Percentiles rank a stretch among this genome's conserved stretches.
These are phyloP conservation scores for Rhopalosiphum nymphaeae DNA, from an alignment of 2,888 invertebrate genomes.

Conservation along the genomic window DNA sequence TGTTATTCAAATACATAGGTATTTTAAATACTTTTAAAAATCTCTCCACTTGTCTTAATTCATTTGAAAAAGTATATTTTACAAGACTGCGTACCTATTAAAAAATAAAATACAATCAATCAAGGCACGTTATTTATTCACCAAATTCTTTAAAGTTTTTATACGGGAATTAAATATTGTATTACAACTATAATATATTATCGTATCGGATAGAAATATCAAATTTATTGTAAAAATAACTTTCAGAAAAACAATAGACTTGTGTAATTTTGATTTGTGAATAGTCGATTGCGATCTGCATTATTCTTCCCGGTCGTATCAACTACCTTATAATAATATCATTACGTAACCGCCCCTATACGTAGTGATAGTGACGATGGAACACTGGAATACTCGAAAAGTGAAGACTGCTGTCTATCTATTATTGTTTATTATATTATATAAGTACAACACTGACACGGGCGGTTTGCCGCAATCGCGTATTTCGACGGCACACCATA, in stretches of 20 bases:
- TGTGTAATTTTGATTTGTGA: neutral
- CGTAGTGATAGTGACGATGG: neutral
- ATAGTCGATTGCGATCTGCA: constrained; percentile 13
- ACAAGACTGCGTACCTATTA: neutral
- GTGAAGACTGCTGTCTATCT: constrained; percentile 22
- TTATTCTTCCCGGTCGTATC: neutral
- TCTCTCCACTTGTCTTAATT: neutral
- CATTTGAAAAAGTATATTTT: neutral
- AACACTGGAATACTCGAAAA: constrained; percentile 44
- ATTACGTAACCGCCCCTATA: constrained; percentile 30
- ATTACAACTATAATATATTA: neutral
- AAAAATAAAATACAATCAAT: neutral
- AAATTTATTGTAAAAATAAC: neutral
- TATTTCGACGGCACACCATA: constrained; percentile 1
- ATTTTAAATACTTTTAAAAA: neutral
- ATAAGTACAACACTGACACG: neutral
- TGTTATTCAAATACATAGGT: neutral
- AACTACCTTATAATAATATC: neutral
- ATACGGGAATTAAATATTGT: neutral
- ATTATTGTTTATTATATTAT: neutral
- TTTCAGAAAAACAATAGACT: neutral
- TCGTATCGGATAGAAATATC: neutral
- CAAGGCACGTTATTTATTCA: neutral
- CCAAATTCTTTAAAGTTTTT: too few species aligned
- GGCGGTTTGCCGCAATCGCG: neutral